phyloP scores from a whole-genome alignment of 2,797 vertebrate species.

The Tokudaia muenninki region DNA sequence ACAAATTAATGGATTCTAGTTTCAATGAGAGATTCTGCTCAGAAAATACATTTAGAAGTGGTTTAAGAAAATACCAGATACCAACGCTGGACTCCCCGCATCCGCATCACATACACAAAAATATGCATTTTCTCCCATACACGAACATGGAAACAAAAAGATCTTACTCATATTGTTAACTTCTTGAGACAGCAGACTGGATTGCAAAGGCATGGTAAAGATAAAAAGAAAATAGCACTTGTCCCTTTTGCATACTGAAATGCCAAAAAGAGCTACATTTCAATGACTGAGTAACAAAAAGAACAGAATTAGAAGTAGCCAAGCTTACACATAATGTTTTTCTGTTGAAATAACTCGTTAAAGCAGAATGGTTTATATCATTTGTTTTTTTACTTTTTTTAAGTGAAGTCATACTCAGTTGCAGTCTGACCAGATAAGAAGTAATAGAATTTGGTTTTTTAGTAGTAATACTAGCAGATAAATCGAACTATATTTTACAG shows the following conservation, averaged over 20 bases:
- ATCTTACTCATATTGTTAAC: background rate
- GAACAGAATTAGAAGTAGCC: background rate
- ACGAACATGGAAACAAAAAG: background rate
- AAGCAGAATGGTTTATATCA: background rate
- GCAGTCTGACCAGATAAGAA: background rate
- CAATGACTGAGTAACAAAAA: background rate
- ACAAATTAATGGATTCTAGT: background rate
- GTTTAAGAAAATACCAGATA: background rate
- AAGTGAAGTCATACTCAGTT: background rate
- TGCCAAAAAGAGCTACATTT: background rate
- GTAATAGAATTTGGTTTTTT: background rate
- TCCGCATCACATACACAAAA: too few relatives aligned
- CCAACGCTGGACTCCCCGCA: fast-evolving
- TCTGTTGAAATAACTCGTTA: background rate
- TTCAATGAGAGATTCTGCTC: background rate
- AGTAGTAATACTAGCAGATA: background rate
- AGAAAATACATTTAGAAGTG: background rate
- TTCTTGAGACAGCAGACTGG: background rate
- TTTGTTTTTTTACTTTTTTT: background rate
- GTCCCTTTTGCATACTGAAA: background rate
- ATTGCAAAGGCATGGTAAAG: background rate
- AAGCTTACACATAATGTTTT: background rate
- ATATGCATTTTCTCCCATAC: too few relatives aligned
- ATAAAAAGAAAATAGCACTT: background rate
- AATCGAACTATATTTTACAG: background rate